Conservation (phyloP, 2,888 invertebrate genomes). For the Lycia hirtaria region DNA sequence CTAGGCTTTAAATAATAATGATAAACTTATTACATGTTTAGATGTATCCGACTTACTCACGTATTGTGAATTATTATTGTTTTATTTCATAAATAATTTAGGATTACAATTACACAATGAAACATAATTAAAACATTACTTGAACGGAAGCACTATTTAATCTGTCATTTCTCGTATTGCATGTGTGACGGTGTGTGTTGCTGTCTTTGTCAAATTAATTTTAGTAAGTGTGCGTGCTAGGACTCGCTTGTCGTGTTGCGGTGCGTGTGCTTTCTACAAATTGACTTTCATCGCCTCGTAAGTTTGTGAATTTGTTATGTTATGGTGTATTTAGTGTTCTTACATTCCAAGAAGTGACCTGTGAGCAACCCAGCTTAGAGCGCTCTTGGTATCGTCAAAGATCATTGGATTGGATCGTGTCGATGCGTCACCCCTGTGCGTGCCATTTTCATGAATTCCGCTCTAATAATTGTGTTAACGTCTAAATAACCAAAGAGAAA, state of each 20-base stretch:
- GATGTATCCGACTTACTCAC: too few relatives aligned
- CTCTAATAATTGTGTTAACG: constrained; percentile 41
- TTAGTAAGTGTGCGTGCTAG: constrained; percentile 74
- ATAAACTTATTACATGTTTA: too few relatives aligned
- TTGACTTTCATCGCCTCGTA: constrained; percentile 84
- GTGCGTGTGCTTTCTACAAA: constrained; percentile 81
- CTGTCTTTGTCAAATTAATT: constrained; percentile 42
- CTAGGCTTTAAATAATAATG: too few relatives aligned
- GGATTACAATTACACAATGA: not conserved
- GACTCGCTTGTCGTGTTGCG: constrained; percentile 80
- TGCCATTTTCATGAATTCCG: constrained; percentile 78
- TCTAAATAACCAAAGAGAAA: not conserved
- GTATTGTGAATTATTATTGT: too few relatives aligned
- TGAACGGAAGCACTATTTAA: constrained; percentile 8
- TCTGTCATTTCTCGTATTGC: constrained; percentile 11
- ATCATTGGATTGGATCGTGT: constrained; percentile 82
- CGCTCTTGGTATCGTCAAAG: constrained; percentile 55
- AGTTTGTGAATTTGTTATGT: constrained; percentile 76
- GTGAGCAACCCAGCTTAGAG: constrained; percentile 45
- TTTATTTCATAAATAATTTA: not conserved
- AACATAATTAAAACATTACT: not conserved
- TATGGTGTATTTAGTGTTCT: constrained; percentile 67
- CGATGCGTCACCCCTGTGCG: constrained; percentile 85
- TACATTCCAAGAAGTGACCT: constrained; percentile 37
- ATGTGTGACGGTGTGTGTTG: constrained; percentile 46